Evolutionary conservation across 2,888 invertebrate genomes (phyloP), one percentile per base, ranked within the genome.

Genomic region (Drosophila nigritarsus): DNA sequence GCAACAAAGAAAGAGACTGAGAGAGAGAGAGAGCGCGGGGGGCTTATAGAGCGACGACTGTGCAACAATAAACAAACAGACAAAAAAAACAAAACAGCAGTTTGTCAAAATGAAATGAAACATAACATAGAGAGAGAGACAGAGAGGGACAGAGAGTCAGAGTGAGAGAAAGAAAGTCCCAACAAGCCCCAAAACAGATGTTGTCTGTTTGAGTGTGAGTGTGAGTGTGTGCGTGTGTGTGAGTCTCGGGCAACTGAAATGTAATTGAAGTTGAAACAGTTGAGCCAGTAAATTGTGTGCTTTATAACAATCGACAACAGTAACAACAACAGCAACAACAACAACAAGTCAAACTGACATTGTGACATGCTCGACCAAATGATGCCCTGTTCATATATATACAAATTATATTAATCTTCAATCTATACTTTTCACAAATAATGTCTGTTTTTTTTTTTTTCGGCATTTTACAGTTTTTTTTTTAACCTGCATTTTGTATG

Each of bases 211-310:
- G 3, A 9, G 30, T 32, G 30, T 3, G 9, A 3, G 9, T 30
- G 1, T 11, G 7, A 18, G 36, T n/a, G 24, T 15, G 15, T 51
- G 13, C 20, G 30, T 32, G 20, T 34, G 32, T 32, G 40, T 56
- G 61, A 38, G 68, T 48, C 69, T 59, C 60, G 27, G 53, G 54
- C 69, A 73, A 60, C 50, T 63, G 72, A 75, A 75, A 72, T 73
- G 85, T 78, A 85, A 82, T 82, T 82, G 82, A 82, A 85, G 82
- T 75, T 73, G 79, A 82, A 85, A 85, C 81, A 82, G 81, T 82
- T 82, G 82, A 78, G 79, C 65, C 81, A 82, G 85, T 85, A 82
- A 78, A 84, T 82, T 84, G 74, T 84, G 69, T 66, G 75, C 73
- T 49, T 60, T 27, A 80, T 61, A 78, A 64, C 72, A 65, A 76